These are phyloP conservation scores for Acrocephalus arundinaceus DNA, from an alignment of 2,113 vertebrate genomes.

Conservation along the genomic window DNA sequence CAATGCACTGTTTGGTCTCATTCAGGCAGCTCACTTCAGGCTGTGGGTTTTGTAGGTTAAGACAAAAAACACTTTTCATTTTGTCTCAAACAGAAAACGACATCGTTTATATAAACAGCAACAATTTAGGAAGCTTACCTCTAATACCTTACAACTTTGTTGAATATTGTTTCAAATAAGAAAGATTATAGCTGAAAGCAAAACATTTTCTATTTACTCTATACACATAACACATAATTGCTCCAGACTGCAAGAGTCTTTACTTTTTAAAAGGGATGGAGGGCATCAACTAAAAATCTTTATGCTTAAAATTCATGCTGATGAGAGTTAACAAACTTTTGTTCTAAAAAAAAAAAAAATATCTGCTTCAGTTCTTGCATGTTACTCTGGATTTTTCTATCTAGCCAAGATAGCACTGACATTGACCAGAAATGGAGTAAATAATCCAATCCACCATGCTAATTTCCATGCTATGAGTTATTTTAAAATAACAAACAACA, in stretches of 20 bases:
- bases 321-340: background rate
- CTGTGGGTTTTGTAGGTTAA: background rate
- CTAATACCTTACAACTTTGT: background rate
- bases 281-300: background rate
- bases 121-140: background rate
- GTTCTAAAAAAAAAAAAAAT: background rate
- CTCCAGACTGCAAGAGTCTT: background rate
- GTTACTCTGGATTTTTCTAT: background rate
- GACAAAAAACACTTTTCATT: background rate
- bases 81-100: background rate
- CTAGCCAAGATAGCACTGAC: background rate
- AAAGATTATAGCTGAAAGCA: background rate
- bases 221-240: background rate
- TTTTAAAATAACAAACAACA: conserved; percentile 31
- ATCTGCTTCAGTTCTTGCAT: background rate
- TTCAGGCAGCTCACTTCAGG: background rate
- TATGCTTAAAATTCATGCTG: background rate
- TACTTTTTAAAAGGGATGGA: background rate
- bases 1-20: background rate
- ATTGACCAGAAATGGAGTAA: background rate
- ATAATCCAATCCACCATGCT: background rate
- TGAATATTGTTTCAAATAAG: background rate
- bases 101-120: background rate
- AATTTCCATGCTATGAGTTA: background rate
- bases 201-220: background rate